Conservation (phyloP, 2,113 vertebrate genomes). For the Halcyon senegalensis region DNA sequence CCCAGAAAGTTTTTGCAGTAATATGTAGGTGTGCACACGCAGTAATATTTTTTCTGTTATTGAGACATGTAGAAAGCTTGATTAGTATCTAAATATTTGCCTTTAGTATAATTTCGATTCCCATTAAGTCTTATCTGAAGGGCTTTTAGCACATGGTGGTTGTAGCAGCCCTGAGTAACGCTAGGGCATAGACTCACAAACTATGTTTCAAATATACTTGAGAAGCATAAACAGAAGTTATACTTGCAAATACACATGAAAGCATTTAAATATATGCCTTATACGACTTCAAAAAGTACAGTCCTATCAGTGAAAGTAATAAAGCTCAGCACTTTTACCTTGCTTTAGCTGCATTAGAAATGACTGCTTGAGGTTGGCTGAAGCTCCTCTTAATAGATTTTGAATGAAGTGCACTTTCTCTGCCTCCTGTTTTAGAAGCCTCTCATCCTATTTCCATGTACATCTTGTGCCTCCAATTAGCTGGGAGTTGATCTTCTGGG, state of each 20-base stretch:
- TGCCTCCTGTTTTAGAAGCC: neutral
- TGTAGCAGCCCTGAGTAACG: neutral
- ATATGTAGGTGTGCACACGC: rapidly evolving
- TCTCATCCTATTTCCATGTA: neutral
- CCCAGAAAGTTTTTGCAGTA: neutral
- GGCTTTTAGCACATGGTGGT: neutral
- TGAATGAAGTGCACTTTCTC: slow-evolving; percentile 1
- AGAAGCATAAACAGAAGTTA: neutral
- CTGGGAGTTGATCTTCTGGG: neutral
- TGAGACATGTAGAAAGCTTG: neutral
- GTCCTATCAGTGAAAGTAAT: neutral
- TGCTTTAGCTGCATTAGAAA: slow-evolving; percentile 21
- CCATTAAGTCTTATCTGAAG: neutral
- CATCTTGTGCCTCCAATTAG: neutral
- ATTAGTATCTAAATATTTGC: neutral
- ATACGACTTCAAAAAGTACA: neutral
- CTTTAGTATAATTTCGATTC: neutral
- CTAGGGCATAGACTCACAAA: neutral
- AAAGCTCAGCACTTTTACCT: slow-evolving; percentile 36
- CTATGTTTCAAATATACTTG: neutral
- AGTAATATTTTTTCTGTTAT: neutral
- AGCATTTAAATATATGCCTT: neutral
- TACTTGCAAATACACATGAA: neutral
- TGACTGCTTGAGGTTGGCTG: slow-evolving; percentile 19
- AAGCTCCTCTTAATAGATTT: slow-evolving; percentile 30